phyloP scores from a whole-genome alignment of 2,888 invertebrate genomes.

The Acanthococcus lagerstroemiae region DNA sequence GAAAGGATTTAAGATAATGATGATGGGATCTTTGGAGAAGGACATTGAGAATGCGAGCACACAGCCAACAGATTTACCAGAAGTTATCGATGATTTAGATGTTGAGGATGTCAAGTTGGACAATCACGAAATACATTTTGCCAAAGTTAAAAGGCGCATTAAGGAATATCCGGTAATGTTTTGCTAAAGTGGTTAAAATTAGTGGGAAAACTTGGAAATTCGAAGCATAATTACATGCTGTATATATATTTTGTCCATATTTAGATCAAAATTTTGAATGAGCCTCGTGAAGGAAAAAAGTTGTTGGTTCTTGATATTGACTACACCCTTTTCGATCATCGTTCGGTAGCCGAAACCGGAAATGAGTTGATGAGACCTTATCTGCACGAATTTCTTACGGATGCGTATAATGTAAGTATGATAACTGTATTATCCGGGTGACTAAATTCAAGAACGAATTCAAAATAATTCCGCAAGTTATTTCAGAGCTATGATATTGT shows the following conservation, averaged over 20 bases:
- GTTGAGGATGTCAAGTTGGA: conserved; percentile 68
- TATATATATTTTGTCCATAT: not conserved
- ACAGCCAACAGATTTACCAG: conserved; percentile 69
- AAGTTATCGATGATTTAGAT: conserved; percentile 84
- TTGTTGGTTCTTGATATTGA: conserved; percentile 90
- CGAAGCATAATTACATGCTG: too few relatives aligned
- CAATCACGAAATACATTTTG: conserved; percentile 58
- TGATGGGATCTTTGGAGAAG: conserved; percentile 92
- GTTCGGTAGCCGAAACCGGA: conserved; percentile 80
- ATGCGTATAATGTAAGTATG: conserved; percentile 55
- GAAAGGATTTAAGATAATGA: conserved; percentile 83
- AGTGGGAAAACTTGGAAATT: not conserved
- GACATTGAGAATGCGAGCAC: conserved; percentile 75
- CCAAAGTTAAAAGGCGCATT: conserved; percentile 73
- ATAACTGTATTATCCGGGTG: too few relatives aligned
- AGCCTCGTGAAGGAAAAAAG: conserved; percentile 74
- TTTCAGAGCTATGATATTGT: conserved; percentile 77
- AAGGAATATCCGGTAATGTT: conserved; percentile 60
- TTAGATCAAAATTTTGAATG: conserved; percentile 60
- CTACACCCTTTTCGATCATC: conserved; percentile 92
- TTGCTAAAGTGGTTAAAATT: not conserved
- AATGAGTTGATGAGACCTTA: conserved; percentile 88
- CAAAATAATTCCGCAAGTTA: conserved; percentile 3
- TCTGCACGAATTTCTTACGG: conserved; percentile 83
- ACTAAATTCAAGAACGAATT: too few relatives aligned